Conservation (phyloP, 2,888 invertebrate species). For the Troilus luridus region DNA sequence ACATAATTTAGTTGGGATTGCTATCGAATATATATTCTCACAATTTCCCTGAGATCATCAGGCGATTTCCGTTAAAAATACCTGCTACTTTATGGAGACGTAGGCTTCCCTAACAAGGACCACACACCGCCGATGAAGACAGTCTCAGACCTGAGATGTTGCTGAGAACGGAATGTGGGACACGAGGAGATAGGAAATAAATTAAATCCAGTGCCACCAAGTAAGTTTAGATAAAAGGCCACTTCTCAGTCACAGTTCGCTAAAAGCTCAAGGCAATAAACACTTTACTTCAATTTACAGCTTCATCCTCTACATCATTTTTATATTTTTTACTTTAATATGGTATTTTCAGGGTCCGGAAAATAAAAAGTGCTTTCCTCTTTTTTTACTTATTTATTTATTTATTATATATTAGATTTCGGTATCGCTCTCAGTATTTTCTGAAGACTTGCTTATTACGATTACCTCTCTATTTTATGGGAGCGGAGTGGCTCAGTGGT, state of each 20-base stretch:
- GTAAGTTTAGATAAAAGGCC: neutral
- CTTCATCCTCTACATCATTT: neutral
- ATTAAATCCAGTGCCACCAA: neutral
- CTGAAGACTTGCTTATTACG: no score
- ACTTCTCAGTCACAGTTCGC: neutral
- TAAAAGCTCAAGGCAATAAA: neutral
- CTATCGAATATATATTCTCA: neutral
- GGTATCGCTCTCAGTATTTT: no score
- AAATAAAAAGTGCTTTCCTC: no score
- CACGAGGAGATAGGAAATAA: neutral
- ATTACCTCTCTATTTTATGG: no score
- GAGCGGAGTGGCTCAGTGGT: no score
- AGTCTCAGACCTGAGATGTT: neutral
- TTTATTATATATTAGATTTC: no score
- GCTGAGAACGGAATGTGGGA: constrained; percentile 1
- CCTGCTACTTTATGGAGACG: neutral
- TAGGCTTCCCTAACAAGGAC: neutral
- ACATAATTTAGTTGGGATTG: neutral
- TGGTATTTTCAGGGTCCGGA: no score
- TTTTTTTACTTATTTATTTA: no score
- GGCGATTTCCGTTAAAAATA: neutral
- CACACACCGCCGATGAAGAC: neutral
- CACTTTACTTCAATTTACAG: neutral
- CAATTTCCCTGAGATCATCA: neutral
- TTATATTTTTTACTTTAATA: neutral